Evolutionary conservation across 2,888 invertebrate species (phyloP).

Genomic region (Nomada hirtipes): DNA sequence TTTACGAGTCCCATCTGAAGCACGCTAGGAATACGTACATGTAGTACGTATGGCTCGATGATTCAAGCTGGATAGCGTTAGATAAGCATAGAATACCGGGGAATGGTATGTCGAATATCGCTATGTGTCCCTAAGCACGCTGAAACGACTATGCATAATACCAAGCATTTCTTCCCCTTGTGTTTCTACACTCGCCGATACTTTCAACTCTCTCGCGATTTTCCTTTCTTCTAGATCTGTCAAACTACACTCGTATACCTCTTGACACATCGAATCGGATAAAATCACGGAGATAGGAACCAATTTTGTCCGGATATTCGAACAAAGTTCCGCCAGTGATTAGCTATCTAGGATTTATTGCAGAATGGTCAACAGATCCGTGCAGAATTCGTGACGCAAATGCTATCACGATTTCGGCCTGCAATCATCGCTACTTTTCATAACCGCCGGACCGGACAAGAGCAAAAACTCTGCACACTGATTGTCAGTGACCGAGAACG

Average conservation of each 20-base stretch:
- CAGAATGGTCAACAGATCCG: too few relatives aligned
- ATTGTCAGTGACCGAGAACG: too few relatives aligned
- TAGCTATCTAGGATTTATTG: slow-evolving; percentile 14
- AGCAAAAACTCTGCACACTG: slow-evolving; percentile 10
- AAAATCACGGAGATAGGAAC: slow-evolving; percentile 10
- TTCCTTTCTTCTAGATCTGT: not conserved
- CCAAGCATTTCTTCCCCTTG: not conserved
- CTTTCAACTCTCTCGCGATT: not conserved
- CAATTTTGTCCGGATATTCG: slow-evolving; percentile 17
- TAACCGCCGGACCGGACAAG: not conserved
- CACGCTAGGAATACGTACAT: slow-evolving; percentile 16
- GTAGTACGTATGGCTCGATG: slow-evolving; percentile 32
- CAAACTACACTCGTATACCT: not conserved
- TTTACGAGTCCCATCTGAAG: slow-evolving; percentile 52
- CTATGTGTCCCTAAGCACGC: slow-evolving; percentile 26
- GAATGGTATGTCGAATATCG: slow-evolving; percentile 38
- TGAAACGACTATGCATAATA: slow-evolving; percentile 19
- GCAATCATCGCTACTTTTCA: not conserved
- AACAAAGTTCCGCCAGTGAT: slow-evolving; percentile 7
- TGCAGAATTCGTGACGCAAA: not conserved
- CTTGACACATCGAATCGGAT: not conserved
- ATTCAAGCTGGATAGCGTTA: slow-evolving; percentile 44
- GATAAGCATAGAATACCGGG: slow-evolving; percentile 49
- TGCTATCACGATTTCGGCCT: not conserved
- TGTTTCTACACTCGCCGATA: too few relatives aligned